Evolutionary conservation across 1,140 invertebrate species (phyloP), one percentile per base, ranked within the genome.

Genomic region (Oncopodura yosiiana): DNA sequence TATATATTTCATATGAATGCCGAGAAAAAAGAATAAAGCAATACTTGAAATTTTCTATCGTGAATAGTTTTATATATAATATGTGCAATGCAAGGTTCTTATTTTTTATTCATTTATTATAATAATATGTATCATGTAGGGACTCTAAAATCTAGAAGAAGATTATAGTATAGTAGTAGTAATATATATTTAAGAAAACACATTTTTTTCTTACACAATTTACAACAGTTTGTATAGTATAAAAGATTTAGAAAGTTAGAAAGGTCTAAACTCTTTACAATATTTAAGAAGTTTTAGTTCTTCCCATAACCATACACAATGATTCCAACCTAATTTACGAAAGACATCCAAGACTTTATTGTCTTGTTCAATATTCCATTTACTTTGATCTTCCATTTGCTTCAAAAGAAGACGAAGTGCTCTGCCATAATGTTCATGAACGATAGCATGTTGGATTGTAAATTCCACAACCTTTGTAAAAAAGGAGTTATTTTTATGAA

Each of bases 381-480:
- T 78, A 14, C 74, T 73, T 5, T 80, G 75, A 63, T 86, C 83
- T 62, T 94, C 91, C 38, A 80, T 75, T 56, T 84, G 76, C 67
- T 86, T 86, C 21, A 74, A 66, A 9, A 92, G 68, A 46, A 84
- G 75, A 69, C 88, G 89, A 38, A 88, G 67, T 44, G 86, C 81
- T 49, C 84, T 78, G 0, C 87, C 90, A 71, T 84, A 86, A 46
- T 91, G 84, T 60, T 78, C 74, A 63, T 84, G 73, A 5, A 81
- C 76, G 62, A 82, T 78, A 14, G 84, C 81, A 68, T 94, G 86
- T 80, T 85, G 88, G 27, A 90, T 71, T 4, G 79, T 77, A 66
- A 93, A 86, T 61, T 81, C 77, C 26, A 84, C 73, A 6, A 81
- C 78, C 78, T 86, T 66, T 21, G 66, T 49, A 53, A 53, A 58